phyloP scores from a whole-genome alignment of 2,797 vertebrate genomes.

The Leucoraja ocellata region DNA sequence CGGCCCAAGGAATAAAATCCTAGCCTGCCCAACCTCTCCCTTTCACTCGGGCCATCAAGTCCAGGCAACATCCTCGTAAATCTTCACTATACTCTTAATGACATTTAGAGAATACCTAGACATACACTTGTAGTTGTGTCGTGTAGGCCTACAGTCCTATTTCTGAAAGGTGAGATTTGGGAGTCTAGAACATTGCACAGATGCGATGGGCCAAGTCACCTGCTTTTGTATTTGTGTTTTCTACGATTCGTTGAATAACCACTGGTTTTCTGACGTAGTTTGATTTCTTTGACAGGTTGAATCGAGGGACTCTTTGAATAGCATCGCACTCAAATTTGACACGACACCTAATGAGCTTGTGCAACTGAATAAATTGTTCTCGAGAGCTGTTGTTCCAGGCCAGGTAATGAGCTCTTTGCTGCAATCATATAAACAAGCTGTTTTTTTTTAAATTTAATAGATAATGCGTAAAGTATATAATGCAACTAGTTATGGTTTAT shows the following conservation, averaged over 20 bases:
- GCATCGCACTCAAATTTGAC: constrained; percentile 96
- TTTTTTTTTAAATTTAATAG: background rate
- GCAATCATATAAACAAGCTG: background rate
- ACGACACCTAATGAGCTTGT: constrained; percentile 96
- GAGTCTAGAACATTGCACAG: no score
- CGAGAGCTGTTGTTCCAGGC: constrained; percentile 92
- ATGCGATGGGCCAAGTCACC: background rate
- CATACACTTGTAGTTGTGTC: no score
- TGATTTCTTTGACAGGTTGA: constrained; percentile 64
- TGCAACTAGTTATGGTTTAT: background rate
- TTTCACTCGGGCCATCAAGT: no score
- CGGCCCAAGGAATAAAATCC: no score
- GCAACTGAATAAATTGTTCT: constrained; percentile 97
- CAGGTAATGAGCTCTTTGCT: constrained; percentile 66
- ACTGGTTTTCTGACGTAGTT: background rate
- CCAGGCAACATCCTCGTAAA: no score
- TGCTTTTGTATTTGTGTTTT: background rate
- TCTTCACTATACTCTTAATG: no score
- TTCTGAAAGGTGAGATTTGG: no score
- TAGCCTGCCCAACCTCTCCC: no score
- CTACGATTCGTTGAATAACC: background rate
- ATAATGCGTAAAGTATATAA: background rate
- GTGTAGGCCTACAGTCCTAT: no score
- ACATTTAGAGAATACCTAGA: no score
- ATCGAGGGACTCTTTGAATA: constrained; percentile 92